Base-by-base conservation (phyloP, 2,797 vertebrate species). In the Scolopax rusticola region DNA sequence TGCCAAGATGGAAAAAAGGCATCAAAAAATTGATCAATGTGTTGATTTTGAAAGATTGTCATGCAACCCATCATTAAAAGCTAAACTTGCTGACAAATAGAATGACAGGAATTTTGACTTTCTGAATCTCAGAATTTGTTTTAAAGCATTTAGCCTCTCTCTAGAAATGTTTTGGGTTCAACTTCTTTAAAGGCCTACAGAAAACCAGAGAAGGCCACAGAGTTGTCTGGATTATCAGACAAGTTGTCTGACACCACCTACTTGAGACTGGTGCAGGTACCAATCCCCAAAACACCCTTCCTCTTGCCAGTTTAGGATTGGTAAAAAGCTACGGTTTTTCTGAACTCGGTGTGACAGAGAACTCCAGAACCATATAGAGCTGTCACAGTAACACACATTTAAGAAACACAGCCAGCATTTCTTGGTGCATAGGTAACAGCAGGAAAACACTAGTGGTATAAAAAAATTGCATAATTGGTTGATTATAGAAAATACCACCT, bases 241-340 rank as follows among this genome's bases (percentile, higher is more conserved):
- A 87, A 70, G n/a, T 28, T 0, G 1, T 24, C 3, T 3, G 27
- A n/a, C 40, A 47, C 30, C 3, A 65, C 6, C 48, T 63, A 11
- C 24, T 41, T 1, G 0, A 70, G 64, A 57, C 13, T 45, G 45
- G 32, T 0, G 0, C 2, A 47, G 13, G 25, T 36, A 81, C 33
- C 53, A 67, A 25, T 2, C 40, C 76, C 45, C 27, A 5, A 47
- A 84, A 53, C 80, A 59, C 8, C 30, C 36, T 61, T 70, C 71
- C 71, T 14, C n/a, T 3, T 56, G 17, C 50, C 30, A 71, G 24
- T 38, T 48, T 25, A 57, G 28, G 40, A 89, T 18, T 6, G 32
- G 13, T 43, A 69, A 70, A 76, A 80, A 83, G 11, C 81, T n/a
- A 23, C 0, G 1, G 33, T 23, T 89, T 85, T 73, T 80, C 71